These are phyloP conservation scores for Phalera bucephala DNA, from an alignment of 2,888 invertebrate genomes.

Conservation along the genomic window DNA sequence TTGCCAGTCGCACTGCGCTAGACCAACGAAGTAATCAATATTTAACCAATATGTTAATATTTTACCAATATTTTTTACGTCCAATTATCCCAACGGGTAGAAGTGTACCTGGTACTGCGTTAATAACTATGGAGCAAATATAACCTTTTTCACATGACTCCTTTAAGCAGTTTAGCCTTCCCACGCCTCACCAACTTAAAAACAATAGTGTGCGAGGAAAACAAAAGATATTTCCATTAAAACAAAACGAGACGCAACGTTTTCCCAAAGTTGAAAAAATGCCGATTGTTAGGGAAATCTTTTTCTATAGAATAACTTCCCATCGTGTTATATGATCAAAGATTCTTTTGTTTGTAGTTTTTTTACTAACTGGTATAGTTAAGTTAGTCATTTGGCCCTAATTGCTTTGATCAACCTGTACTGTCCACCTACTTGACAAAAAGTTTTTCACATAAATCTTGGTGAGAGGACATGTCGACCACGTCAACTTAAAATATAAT, in stretches of 20 bases:
- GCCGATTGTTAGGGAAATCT: constrained; percentile 43
- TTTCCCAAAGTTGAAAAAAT: constrained; percentile 52
- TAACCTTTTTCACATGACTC: constrained; percentile 27
- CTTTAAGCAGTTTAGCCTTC: constrained; percentile 38
- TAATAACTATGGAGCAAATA: background rate
- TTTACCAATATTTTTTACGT: too few species aligned
- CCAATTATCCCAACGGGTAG: too few species aligned
- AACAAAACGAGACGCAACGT: constrained; percentile 24
- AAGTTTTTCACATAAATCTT: too few species aligned
- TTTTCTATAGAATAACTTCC: constrained; percentile 39
- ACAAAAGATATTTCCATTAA: constrained; percentile 34
- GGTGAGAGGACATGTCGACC: too few species aligned
- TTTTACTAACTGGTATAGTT: constrained; percentile 5
- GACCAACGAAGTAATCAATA: too few species aligned
- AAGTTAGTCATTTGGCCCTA: too few species aligned
- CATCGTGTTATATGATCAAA: constrained; percentile 19
- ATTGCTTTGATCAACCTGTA: too few species aligned
- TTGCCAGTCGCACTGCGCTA: too few species aligned
- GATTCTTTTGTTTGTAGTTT: constrained; percentile 30
- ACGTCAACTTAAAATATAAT: too few species aligned
- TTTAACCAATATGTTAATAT: too few species aligned
- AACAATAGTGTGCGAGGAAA: constrained; percentile 38
- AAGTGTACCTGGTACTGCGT: too few species aligned
- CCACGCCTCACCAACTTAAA: constrained; percentile 38
- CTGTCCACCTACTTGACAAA: too few species aligned